Base-by-base conservation (phyloP, 2,113 vertebrate genomes). In the Pyxicephalus adspersus region DNA sequence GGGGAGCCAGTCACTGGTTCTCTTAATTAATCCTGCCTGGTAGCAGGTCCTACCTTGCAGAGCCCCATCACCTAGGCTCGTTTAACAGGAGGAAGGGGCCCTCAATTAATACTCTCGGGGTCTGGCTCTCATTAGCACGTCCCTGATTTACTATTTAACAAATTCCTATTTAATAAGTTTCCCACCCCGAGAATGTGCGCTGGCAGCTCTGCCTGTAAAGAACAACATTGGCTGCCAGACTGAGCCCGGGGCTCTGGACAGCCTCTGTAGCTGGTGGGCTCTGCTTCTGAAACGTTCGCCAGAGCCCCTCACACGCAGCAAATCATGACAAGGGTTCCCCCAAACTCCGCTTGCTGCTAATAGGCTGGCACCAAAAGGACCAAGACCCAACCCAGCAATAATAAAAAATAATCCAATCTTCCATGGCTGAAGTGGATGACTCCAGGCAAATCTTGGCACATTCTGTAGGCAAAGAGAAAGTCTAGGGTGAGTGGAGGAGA, bases 131-230 rank as follows among this genome's bases (percentile, higher is more conserved):
- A 82, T 82, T 82, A 66, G 80, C 88, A 88, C 84, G 84, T 75
- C 82, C 73, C 80, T 91, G 88, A 90, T 90, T 90, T 89, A 88
- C 84, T 77, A 84, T 80, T 83, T 7, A 83, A 80, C 76, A 84
- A 84, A 81, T 86, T 85, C 83, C 58, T 52, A 77, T 85, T 83
- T 83, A 81, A 85, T 50, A n/a, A 85, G 80, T 55, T 71, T 73
- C 19, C 13, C 80, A 0, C 5, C 22, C 64, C 0, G 3, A 19
- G 0, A 0, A 80, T 66, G 71, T 73, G 0, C 0, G 28, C 64
- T 76, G 0, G 7, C 38, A 67, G 64, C 77, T 58, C 51, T 26
- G 51, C 19, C 15, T 66, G 61, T 29, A 51, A 70, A 45, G 16
- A 55, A 58, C 64, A 79, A 34, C 29, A 66, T 77, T 13, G 38